These are phyloP conservation scores for Galeruca laticollis DNA, from an alignment of 2,888 invertebrate species.

Conservation along the genomic window DNA sequence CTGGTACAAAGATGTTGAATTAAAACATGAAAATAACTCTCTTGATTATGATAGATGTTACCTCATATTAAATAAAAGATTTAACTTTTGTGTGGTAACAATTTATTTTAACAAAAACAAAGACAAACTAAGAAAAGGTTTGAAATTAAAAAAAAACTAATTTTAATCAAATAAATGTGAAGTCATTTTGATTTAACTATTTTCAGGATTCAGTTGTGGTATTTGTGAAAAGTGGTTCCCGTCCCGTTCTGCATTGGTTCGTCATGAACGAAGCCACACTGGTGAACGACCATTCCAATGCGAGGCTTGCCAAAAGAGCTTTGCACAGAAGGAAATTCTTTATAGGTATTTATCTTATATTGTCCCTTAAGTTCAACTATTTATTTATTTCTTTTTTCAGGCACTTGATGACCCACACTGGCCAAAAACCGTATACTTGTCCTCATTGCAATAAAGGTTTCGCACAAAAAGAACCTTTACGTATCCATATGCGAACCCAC, in stretches of 20 bases:
- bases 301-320: conserved; percentile 72
- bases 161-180: no score
- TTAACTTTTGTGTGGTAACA: no score
- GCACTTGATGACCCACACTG: conserved; percentile 73
- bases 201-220: conserved; percentile 69
- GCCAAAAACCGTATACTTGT: conserved; percentile 77
- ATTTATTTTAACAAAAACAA: no score
- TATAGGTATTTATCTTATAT: conserved; percentile 58
- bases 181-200: neutral
- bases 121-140: no score
- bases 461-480: conserved; percentile 78
- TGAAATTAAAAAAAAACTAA: no score
- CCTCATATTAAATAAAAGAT: no score
- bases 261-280: conserved; percentile 79
- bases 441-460: conserved; percentile 75
- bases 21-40: no score
- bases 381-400: conserved; percentile 54
- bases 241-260: conserved; percentile 74
- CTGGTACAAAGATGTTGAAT: no score
- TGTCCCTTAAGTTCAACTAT: neutral
- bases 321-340: conserved; percentile 81
- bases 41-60: no score
- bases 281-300: conserved; percentile 72
- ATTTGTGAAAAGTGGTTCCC: conserved; percentile 78
- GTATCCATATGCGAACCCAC: conserved; percentile 74